Evolutionary conservation across 2,888 invertebrate genomes (phyloP), one percentile per base, ranked within the genome.

Genomic region (Stegana nigrithorax): DNA sequence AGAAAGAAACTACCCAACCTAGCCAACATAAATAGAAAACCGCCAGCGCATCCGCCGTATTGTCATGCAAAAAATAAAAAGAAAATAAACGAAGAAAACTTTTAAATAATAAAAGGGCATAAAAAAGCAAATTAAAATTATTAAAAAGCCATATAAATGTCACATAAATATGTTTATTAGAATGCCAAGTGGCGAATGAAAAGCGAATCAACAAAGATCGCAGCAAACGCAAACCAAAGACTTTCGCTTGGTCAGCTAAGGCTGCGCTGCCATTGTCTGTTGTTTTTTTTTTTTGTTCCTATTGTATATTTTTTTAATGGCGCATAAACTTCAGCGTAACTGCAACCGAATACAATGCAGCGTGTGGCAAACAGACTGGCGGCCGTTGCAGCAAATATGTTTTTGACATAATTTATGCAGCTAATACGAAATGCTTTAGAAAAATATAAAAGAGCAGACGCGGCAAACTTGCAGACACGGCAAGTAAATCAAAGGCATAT

Each of bases 61-160:
- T 80, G 78, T 76, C 71, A 76, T 76, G 78, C 80, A 71, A 76
- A 76, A 75, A 68, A 64, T 72, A 71, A 72, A n/a, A n/a, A n/a
- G n/a, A n/a, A n/a, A n/a, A n/a, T n/a, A n/a, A n/a, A n/a, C n/a
- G n/a, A n/a, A n/a, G n/a, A n/a, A n/a, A n/a, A n/a, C n/a, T n/a
- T 72, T 63, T 56, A 50, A 63, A 69, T 67, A 68, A 68, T 80
- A 74, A 80, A 80, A 75, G 69, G 63, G 66, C 74, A 73, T 72
- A 69, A 73, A 64, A 65, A 67, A 36, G 59, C n/a, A 53, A 32
- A 55, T 55, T 55, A 36, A 36, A 55, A 36, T 32, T 55, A 55
- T 55, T 55, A 55, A 55, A 55, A 39, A 55, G 36, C 21, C 53
- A 55, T 55, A 55, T 55, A 55, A 55, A 55, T 55, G 53, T 55